Conservation (phyloP, 2,113 vertebrate genomes). For the Athene noctua region DNA sequence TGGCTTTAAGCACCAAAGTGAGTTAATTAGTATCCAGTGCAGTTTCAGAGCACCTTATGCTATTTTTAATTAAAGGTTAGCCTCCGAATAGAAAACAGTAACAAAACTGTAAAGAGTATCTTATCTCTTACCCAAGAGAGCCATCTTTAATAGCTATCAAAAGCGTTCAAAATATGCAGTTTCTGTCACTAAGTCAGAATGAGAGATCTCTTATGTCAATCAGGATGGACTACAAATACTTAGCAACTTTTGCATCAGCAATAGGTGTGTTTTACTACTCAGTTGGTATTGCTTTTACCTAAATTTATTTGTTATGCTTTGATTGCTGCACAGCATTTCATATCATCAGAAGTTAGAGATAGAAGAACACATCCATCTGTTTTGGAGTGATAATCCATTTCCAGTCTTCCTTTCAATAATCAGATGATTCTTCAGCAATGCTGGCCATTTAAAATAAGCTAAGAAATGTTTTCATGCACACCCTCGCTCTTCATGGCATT, state of each 20-base stretch:
- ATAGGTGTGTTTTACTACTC: background rate
- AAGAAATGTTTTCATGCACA: accelerated
- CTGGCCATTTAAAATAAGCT: background rate
- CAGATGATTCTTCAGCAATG: background rate
- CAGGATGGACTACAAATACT: background rate
- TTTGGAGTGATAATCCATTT: background rate
- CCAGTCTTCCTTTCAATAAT: background rate
- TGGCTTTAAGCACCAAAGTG: background rate
- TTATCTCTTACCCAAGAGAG: background rate
- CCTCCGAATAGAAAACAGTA: background rate
- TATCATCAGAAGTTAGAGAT: background rate
- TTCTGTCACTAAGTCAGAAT: background rate
- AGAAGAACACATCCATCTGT: background rate
- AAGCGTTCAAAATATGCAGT: background rate
- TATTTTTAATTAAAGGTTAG: slow-evolving; percentile 24
- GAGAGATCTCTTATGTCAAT: background rate
- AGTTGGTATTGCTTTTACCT: background rate
- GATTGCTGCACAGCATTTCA: background rate
- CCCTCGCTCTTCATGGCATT: background rate
- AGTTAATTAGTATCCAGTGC: background rate
- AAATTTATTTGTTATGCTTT: background rate
- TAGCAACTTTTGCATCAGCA: background rate
- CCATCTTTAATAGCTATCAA: background rate
- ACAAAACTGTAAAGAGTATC: background rate
- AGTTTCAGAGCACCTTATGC: background rate